Evolutionary conservation across 2,797 vertebrate genomes (phyloP), one percentile per base, ranked within the genome.

Genomic region (Mycteria americana): DNA sequence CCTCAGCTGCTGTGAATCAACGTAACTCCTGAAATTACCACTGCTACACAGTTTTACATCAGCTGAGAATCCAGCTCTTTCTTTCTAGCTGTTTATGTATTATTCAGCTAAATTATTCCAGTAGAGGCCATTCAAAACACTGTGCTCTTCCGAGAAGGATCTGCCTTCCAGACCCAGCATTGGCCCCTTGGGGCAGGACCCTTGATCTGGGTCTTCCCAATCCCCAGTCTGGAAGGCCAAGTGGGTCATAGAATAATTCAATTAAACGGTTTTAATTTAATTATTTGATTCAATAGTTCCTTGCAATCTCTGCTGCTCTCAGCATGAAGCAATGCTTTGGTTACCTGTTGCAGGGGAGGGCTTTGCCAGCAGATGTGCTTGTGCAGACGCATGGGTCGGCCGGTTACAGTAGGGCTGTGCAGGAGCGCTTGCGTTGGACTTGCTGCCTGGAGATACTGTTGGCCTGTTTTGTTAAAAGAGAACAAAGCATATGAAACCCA

Each of bases 21-120:
- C 92, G 83, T 70, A 95, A 82, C 81, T 89, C 75, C 72, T 85
- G 72, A 93, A 97, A 95, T 93, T 95, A 89, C 67, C 78, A 86
- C 80, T 72, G 84, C 84, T 72, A 6, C 77, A 41, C 4, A 60
- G 54, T 89, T 92, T 95, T 89, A 90, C 80, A 92, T 86, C 83
- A 85, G 73, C 59, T 88, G 84, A 92, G 87, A 78, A 93, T 84
- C 56, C 3, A 7, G 43, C 70, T 84, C 83, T 88, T 88, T 18
- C 59, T 72, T 88, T 67, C 79, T 92, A 63, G 37, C n/a, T 76
- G 22, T 57, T 93, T 68, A 19, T 72, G 24, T 73, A 28, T 73
- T 85, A 79, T 67, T 88, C 54, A 93, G 73, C 46, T 74, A 68
- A 90, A 76, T 46, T 57, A 14, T 60, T 85, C 64, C 56, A 57